Evolutionary conservation across 2,113 vertebrate genomes (phyloP), one percentile per base, ranked within the genome.

Genomic region (Mohoua ochrocephala): DNA sequence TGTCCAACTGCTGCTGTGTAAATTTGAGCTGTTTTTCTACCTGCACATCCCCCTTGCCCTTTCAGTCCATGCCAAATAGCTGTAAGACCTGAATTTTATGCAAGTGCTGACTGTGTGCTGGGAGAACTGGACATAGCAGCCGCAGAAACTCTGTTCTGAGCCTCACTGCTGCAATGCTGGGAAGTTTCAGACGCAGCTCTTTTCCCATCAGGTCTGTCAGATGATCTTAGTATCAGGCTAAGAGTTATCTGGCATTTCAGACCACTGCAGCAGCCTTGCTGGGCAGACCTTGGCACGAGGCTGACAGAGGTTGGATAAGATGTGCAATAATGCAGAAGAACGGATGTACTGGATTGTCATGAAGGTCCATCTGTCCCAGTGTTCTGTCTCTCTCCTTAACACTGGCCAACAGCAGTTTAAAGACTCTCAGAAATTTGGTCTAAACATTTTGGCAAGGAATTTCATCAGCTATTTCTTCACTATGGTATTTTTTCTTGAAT

Each of bases 171-270:
- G 76, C 91, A 87, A 19, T 60, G 41, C 19, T 87, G 77, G 47
- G 41, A 91, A 87, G 60, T 22, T 92, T 87, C 69, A 84, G 70
- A 52, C 64, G 86, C 91, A 92, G 56, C 65, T 93, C 35, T 81
- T 91, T 95, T 68, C 45, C 73, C 52, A 63, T 59, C 73, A 94
- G 65, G 65, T 84, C 73, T 92, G 91, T 91, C 89, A 95, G 80
- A 81, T 74, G 52, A 89, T 75, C 91, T 93, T 81, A 95, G 37
- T 52, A 78, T 88, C 76, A 91, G 54, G 73, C 18, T 88, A 86
- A 70, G 42, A 86, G 42, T 21, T 74, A 69, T 15, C 68, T 87
- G 91, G 56, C 60, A 56, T 54, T 74, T 87, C 80, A 84, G 64
- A 95, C 80, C 37, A 52, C 18, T 84, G 89, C 80, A 56, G 91